Percentiles rank a stretch among this genome's conserved stretches.
Conservation (phyloP, 2,888 invertebrate species). For the Teleogryllus oceanicus region DNA sequence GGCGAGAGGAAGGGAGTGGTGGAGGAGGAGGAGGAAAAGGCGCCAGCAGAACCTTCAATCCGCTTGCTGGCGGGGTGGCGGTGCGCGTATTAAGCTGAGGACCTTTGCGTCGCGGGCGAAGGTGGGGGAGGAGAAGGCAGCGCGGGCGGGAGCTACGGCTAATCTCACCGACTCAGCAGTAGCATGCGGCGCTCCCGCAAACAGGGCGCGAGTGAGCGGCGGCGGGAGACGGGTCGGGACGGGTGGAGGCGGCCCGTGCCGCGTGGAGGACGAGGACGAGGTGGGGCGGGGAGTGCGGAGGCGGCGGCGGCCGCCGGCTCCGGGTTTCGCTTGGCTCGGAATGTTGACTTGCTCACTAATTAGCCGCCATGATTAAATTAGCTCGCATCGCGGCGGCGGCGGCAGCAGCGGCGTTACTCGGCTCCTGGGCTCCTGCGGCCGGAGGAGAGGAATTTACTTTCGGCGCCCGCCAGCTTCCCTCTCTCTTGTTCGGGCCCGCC, state of each 20-base stretch:
- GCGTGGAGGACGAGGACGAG: neutral
- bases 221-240: neutral
- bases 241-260: neutral
- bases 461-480: neutral
- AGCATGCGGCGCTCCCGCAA: neutral
- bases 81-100: neutral
- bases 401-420: neutral
- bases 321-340: conserved; percentile 18
- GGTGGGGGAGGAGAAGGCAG: neutral
- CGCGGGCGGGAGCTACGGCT: neutral
- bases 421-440: neutral
- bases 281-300: neutral
- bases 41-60: neutral
- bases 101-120: neutral
- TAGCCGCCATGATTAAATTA: conserved; percentile 18
- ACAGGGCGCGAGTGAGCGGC: neutral
- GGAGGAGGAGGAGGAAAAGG: too few species aligned
- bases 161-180: conserved; percentile 7
- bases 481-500: too few species aligned
- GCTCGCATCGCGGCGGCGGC: conserved; percentile 6
- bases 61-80: neutral
- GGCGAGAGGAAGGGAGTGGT: too few species aligned
- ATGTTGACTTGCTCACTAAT: conserved; percentile 18
- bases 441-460: conserved; percentile 18
- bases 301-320: neutral